These are phyloP conservation scores for Papilio dardanus DNA, from an alignment of 1,140 invertebrate species.

Conservation along the genomic window DNA sequence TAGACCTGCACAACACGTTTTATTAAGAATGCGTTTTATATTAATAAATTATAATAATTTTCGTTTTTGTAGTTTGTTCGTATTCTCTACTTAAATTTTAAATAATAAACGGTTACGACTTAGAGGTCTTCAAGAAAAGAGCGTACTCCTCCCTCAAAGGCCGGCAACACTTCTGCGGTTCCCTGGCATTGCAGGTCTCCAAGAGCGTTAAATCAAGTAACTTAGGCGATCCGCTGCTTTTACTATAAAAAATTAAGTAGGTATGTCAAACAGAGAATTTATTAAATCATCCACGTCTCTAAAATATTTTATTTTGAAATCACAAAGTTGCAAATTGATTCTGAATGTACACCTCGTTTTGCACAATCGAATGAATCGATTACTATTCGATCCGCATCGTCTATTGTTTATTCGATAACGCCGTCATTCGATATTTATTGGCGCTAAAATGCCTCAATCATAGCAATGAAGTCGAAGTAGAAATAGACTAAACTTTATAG, in stretches of 20 bases:
- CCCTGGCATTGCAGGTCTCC: too few relatives aligned
- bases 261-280: too few relatives aligned
- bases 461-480: slow-evolving; percentile 32
- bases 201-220: too few relatives aligned
- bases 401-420: slow-evolving; percentile 40
- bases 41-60: not conserved
- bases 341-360: slow-evolving; percentile 38
- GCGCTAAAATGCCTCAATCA: slow-evolving; percentile 22
- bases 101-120: too few relatives aligned
- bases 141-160: too few relatives aligned
- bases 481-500: not conserved
- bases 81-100: not conserved
- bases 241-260: too few relatives aligned
- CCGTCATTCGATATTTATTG: slow-evolving; percentile 37
- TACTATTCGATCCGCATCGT: slow-evolving; percentile 26
- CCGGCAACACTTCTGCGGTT: too few relatives aligned
- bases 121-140: too few relatives aligned
- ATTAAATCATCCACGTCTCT: not conserved
- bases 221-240: too few relatives aligned
- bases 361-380: slow-evolving; percentile 32
- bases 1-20: not conserved
- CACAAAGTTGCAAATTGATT: slow-evolving; percentile 36
- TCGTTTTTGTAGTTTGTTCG: not conserved
- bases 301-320: not conserved
- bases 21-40: not conserved